Percentiles rank a stretch among this genome's conserved stretches.
phyloP scores from a whole-genome alignment of 1,140 invertebrate species.

The Penaeus vannamei region DNA sequence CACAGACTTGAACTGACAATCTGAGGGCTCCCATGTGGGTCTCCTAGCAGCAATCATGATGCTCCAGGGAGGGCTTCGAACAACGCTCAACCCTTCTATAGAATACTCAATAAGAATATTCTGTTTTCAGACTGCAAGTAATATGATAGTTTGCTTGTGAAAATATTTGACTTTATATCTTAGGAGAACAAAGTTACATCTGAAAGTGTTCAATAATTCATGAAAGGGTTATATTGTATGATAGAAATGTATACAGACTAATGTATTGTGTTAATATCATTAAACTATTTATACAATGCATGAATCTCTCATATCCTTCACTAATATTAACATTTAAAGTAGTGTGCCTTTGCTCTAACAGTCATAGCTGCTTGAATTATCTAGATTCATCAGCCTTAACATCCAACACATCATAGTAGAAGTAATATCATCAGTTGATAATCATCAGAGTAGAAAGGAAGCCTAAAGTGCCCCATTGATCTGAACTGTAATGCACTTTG shows the following conservation, averaged over 20 bases:
- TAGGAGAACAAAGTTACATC: conserved; percentile 61
- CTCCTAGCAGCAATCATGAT: conserved; percentile 36
- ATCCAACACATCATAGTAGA: conserved; percentile 2
- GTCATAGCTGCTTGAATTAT: conserved; percentile 7
- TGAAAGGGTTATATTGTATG: conserved; percentile 65
- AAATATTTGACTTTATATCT: conserved; percentile 63
- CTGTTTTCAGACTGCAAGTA: conserved; percentile 57
- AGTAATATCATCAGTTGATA: too few species aligned
- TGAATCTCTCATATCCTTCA: conserved; percentile 51
- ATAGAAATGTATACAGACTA: conserved; percentile 66
- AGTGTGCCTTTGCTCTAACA: neutral
- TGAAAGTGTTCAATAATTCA: conserved; percentile 62
- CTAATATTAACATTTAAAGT: conserved; percentile 34
- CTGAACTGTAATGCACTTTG: too few species aligned
- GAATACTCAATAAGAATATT: conserved; percentile 57
- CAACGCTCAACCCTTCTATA: conserved; percentile 60
- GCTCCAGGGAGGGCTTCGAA: conserved; percentile 57
- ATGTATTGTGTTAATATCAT: conserved; percentile 66
- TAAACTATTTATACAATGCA: conserved; percentile 67
- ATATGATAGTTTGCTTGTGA: conserved; percentile 61
- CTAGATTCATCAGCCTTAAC: neutral
- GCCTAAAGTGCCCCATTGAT: too few species aligned
- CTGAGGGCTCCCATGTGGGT: conserved; percentile 21
- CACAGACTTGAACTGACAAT: neutral
- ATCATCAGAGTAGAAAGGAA: too few species aligned